Base-by-base conservation (phyloP, 1,140 invertebrate genomes). In the Gonioctena quinquepunctata region DNA sequence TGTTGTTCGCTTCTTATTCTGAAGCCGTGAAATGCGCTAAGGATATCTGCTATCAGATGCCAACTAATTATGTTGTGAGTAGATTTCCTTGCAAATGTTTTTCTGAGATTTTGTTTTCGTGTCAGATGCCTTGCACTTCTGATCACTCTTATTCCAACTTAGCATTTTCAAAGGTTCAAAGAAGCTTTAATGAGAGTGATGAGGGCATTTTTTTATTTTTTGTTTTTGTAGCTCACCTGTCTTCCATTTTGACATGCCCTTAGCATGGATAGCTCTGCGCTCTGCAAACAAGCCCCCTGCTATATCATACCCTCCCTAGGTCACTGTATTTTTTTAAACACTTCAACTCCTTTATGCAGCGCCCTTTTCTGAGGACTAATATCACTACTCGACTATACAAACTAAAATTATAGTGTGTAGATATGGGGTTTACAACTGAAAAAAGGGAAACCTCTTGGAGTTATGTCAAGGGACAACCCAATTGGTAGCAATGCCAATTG, bases 21-120 rank as follows among this genome's bases (percentile, higher is more conserved):
- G 75, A 79, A 79, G 79, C 79, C 78, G 78, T 80, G 75, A 79
- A 72, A 65, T 79, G 66, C 13, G 16, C 2, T n/a, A 13, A 42
- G 3, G 33, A 13, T 42, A 0, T 42, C 13, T 42, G 8, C 33
- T 3, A n/a, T 42, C 13, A n/a, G 33, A 42, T 42, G 33, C 33
- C 33, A n/a, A 11, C 13, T 4, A 42, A 8, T 42, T 42, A 42
- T 1, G 11, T n/a, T n/a, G 1, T 42, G 11, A 3, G 16, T 42
- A 42, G 13, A 42, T 42, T 42, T 42, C 2, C 16, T n/a, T n/a
- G n/a, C n/a, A n/a, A n/a, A n/a, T n/a, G n/a, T n/a, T n/a, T n/a
- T n/a, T n/a, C n/a, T n/a, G n/a, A n/a, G n/a, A n/a, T n/a, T n/a
- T n/a, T n/a, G n/a, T n/a, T n/a, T n/a, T n/a, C n/a, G n/a, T n/a